Percentiles rank a stretch among this genome's conserved stretches.
phyloP scores from a whole-genome alignment of 2,797 vertebrate species.

The Myiotriccus ornatus region DNA sequence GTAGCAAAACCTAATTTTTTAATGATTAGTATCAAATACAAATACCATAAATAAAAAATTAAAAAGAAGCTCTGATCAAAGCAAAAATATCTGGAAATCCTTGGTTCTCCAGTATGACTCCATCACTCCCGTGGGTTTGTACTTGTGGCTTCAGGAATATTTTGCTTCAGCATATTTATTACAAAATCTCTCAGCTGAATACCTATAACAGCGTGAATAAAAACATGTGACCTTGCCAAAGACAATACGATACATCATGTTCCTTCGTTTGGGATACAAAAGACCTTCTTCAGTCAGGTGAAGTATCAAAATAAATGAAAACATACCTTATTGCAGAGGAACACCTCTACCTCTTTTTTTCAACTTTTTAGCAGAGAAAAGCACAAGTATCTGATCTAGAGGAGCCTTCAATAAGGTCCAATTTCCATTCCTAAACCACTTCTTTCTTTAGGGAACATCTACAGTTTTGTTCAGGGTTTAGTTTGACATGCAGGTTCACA shows the following conservation, averaged over 20 bases:
- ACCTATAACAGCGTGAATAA: neutral
- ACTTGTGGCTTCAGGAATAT: neutral
- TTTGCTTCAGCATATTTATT: neutral
- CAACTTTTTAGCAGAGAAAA: neutral
- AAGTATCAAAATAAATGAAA: neutral
- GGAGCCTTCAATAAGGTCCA: neutral
- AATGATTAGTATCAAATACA: neutral
- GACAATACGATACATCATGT: neutral
- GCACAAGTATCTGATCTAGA: neutral
- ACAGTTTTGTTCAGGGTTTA: neutral
- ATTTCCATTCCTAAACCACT: neutral
- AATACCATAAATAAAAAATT: conserved; percentile 28
- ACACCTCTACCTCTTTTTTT: neutral
- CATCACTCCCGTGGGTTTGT: neutral
- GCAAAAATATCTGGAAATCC: conserved; percentile 20
- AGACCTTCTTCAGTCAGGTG: neutral
- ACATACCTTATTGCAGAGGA: neutral
- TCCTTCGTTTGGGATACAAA: neutral
- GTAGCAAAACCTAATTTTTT: neutral
- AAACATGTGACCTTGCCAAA: neutral
- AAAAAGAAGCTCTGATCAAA: conserved; percentile 23
- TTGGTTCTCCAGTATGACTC: neutral
- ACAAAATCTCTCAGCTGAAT: neutral
- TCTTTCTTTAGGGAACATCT: neutral
- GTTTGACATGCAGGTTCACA: neutral